These are phyloP conservation scores for Bryconaethiops microstoma DNA, from an alignment of 2,797 vertebrate genomes.

Conservation along the genomic window DNA sequence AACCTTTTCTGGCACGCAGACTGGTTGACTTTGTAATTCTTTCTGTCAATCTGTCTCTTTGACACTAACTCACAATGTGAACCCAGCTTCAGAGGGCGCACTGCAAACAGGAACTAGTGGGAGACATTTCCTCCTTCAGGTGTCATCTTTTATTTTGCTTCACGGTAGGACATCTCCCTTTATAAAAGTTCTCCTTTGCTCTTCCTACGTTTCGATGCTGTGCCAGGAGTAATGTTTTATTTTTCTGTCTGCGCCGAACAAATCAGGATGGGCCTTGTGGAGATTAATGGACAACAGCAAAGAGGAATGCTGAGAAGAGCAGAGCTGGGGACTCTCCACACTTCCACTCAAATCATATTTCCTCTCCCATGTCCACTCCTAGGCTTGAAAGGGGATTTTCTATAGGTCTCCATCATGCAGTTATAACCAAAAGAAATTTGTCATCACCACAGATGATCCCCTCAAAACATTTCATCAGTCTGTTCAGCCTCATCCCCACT, in stretches of 20 bases:
- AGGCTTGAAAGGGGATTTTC: slow-evolving; percentile 77
- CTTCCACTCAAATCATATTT: slow-evolving; percentile 61
- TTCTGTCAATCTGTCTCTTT: slow-evolving; percentile 63
- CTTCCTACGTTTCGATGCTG: slow-evolving; percentile 19
- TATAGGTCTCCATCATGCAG: slow-evolving; percentile 73
- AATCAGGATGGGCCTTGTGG: slow-evolving; percentile 23
- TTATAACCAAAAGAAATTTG: slow-evolving; percentile 80
- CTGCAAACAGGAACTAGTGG: slow-evolving; percentile 38
- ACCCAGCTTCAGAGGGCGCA: slow-evolving; percentile 44
- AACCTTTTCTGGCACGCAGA: slow-evolving; percentile 60
- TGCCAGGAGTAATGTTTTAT: slow-evolving; percentile 29
- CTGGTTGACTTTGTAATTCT: slow-evolving; percentile 62
- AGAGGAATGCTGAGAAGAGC: slow-evolving; percentile 39
- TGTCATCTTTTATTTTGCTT: slow-evolving; percentile 55
- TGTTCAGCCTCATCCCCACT: slow-evolving; percentile 43
- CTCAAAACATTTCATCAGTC: slow-evolving; percentile 48
- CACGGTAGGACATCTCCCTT: slow-evolving; percentile 59
- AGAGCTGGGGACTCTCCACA: slow-evolving; percentile 29
- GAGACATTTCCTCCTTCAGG: slow-evolving; percentile 49
- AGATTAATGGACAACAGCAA: slow-evolving; percentile 32
- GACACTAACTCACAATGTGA: slow-evolving; percentile 61
- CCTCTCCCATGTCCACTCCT: slow-evolving; percentile 65
- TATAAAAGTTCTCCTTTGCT: slow-evolving; percentile 48
- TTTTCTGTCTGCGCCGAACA: slow-evolving; percentile 26
- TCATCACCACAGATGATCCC: slow-evolving; percentile 58